Conservation (phyloP, 2,797 vertebrate genomes). For the Danionella dracula region DNA sequence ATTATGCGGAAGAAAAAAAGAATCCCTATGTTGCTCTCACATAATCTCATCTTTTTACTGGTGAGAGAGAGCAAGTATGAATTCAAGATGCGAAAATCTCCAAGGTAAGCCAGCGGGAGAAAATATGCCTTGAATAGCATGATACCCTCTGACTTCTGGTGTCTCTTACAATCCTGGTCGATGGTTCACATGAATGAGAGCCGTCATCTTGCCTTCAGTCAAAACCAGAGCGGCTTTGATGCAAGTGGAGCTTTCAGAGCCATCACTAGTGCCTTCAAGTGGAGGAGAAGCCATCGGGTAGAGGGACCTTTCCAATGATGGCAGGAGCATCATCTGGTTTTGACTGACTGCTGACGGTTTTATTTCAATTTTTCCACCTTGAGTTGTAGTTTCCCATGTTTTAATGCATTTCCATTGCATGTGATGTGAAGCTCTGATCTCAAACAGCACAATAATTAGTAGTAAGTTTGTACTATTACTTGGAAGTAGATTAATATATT, state of each 20-base stretch:
- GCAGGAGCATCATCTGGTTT: slow-evolving; percentile 48
- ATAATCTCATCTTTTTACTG: slow-evolving; percentile 24
- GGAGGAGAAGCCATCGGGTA: slow-evolving; percentile 62
- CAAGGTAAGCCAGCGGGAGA: slow-evolving; percentile 29
- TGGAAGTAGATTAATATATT: slow-evolving; percentile 31
- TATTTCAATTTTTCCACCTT: slow-evolving; percentile 36
- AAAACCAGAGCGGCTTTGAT: slow-evolving; percentile 56
- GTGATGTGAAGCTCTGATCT: slow-evolving; percentile 28
- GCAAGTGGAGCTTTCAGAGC: slow-evolving; percentile 59
- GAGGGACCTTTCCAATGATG: slow-evolving; percentile 57
- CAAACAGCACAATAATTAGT: slow-evolving; percentile 29
- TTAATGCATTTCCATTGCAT: slow-evolving; percentile 37
- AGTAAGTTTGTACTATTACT: slow-evolving; percentile 18
- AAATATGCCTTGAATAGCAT: slow-evolving; percentile 41
- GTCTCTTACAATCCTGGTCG: slow-evolving; percentile 43
- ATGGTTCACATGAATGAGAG: slow-evolving; percentile 32
- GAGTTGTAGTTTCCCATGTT: slow-evolving; percentile 33
- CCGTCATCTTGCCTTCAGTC: slow-evolving; percentile 62
- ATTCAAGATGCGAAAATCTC: slow-evolving; percentile 27
- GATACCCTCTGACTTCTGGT: slow-evolving; percentile 42
- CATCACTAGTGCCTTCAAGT: slow-evolving; percentile 75
- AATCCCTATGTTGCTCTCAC: slow-evolving; percentile 26
- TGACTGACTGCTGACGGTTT: slow-evolving; percentile 57
- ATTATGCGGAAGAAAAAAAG: slow-evolving; percentile 45
- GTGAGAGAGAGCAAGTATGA: slow-evolving; percentile 23